Evolutionary conservation across 2,113 vertebrate species (phyloP).

Genomic region (Dicentrarchus labrax): DNA sequence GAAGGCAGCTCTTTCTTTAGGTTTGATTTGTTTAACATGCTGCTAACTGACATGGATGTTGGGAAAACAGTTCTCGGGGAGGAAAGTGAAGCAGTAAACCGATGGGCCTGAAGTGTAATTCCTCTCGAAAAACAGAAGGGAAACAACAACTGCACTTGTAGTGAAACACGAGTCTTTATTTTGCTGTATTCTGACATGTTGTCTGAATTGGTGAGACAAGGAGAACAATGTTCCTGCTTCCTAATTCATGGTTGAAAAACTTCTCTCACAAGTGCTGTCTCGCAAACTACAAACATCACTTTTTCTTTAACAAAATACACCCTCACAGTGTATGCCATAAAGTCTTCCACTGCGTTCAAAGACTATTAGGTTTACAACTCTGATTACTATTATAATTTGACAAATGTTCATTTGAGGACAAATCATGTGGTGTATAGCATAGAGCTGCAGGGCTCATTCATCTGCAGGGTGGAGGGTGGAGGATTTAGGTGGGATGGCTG

Average conservation of each 20-base stretch:
- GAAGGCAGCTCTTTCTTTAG: constrained; percentile 69
- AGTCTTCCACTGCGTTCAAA: constrained; percentile 4
- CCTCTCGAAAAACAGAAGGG: constrained; percentile 46
- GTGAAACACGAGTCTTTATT: constrained; percentile 65
- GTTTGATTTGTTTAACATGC: constrained; percentile 84
- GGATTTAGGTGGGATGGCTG: constrained; percentile 56
- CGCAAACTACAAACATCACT: constrained; percentile 9
- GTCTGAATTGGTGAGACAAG: constrained; percentile 60
- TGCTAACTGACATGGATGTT: constrained; percentile 80
- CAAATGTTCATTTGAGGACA: constrained; percentile 44
- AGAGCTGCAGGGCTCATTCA: constrained; percentile 67
- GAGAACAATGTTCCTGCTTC: constrained; percentile 24
- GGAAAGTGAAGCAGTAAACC: constrained; percentile 60
- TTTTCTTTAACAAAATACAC: constrained; percentile 21
- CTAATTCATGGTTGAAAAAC: constrained; percentile 43
- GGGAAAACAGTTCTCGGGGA: constrained; percentile 68
- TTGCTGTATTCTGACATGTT: constrained; percentile 64
- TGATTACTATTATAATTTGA: constrained; percentile 7
- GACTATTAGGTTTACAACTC: constrained; percentile 1
- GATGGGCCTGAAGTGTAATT: constrained; percentile 71
- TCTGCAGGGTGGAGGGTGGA: constrained; percentile 49
- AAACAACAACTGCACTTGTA: constrained; percentile 53
- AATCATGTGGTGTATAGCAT: constrained; percentile 59
- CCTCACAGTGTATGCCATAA: not conserved
- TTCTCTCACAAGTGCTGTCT: not conserved